Evolutionary conservation across 2,797 vertebrate genomes (phyloP), one percentile per base, ranked within the genome.

Genomic region (Tapera naevia): DNA sequence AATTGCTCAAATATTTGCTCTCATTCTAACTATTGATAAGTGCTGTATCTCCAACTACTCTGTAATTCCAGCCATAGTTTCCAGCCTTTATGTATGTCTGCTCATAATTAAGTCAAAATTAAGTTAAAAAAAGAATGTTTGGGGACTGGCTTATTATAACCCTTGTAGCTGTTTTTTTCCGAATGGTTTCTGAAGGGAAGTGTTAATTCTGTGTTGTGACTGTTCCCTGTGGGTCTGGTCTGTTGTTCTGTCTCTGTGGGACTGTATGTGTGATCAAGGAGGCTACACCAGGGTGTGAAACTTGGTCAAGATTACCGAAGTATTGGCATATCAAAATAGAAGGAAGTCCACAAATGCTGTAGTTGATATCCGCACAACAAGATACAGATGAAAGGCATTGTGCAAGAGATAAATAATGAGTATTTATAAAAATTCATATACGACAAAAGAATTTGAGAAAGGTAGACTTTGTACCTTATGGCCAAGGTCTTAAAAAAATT

Each of bases 1-100:
- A 74, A 51, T 35, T 80, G 37, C 21, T 84, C 72, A 95, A 89
- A 78, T 95, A 92, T 91, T 95, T 91, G 61, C 66, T 91, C 24
- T 73, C 39, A 35, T 84, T 91, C 33, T 89, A 41, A 39, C 30
- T 80, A 6, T 78, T 89, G 86, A 80, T 95, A 87, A 61, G 53
- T 85, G 64, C 24, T 32, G 19, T 83, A 51, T 72, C 64, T 90
- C 17, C 48, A 69, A 70, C 37, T 69, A 18, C 32, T 66, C 22
- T 51, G 19, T 65, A 73, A 57, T 54, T 88, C 37, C 56, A 73
- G 39, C 32, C 30, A 65, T 32, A 22, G 17, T 58, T 91, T 85
- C 50, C 67, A 85, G 30, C 24, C 94, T 89, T 79, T 90, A 45
- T 2, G 0, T n/a, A 22, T 43, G 27, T 72, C 57, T 64, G 7